Percentiles rank a stretch among this genome's conserved stretches.
Evolutionary conservation across 2,888 invertebrate genomes (phyloP).

Genomic region (Tachina grossa): DNA sequence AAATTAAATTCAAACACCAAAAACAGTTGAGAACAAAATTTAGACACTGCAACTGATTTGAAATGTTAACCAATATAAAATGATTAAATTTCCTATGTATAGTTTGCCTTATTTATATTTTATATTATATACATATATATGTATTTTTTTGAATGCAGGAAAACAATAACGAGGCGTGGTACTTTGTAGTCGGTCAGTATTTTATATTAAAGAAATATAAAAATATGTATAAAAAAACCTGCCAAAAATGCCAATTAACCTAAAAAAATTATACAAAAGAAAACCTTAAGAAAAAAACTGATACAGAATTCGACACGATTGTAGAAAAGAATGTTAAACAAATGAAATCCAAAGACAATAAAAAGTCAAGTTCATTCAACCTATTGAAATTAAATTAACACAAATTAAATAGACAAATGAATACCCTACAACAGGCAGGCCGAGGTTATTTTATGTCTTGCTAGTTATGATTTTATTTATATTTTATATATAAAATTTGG

Average conservation of each 20-base stretch:
- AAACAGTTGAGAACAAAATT: conserved; percentile 56
- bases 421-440: neutral
- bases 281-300: conserved; percentile 47
- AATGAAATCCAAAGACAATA: conserved; percentile 61
- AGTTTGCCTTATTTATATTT: conserved; percentile 42
- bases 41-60: conserved; percentile 66
- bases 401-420: neutral
- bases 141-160: conserved; percentile 44
- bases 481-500: no score
- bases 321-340: conserved; percentile 58
- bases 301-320: conserved; percentile 21
- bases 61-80: conserved; percentile 66
- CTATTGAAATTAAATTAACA: conserved; percentile 18
- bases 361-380: conserved; percentile 71
- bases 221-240: conserved; percentile 65
- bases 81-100: conserved; percentile 56
- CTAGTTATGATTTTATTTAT: neutral
- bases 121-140: neutral
- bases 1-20: conserved; percentile 50
- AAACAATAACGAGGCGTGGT: conserved; percentile 70
- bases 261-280: conserved; percentile 68
- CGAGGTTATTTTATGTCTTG: neutral
- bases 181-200: conserved; percentile 51
- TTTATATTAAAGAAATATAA: conserved; percentile 44
- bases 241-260: conserved; percentile 74